phyloP scores from a whole-genome alignment of 2,888 invertebrate species.

The Nysson spinosus region DNA sequence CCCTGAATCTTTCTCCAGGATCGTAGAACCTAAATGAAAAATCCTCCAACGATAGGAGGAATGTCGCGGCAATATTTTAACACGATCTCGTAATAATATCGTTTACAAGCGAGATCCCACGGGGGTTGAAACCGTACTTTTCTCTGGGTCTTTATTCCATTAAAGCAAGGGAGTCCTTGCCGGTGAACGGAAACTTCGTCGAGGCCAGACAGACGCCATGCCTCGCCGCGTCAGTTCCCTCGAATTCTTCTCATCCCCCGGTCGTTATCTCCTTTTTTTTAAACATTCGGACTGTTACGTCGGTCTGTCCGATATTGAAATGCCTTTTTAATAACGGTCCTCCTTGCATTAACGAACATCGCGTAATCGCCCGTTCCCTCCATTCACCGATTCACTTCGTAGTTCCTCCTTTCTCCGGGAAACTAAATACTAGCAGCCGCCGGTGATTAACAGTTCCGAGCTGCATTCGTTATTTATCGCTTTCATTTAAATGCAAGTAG shows the following conservation, averaged over 20 bases:
- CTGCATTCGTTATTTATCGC: too few species aligned
- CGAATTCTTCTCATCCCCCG: constrained; percentile 26
- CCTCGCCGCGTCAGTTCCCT: constrained; percentile 27
- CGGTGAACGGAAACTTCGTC: constrained; percentile 30
- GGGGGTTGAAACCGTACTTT: constrained; percentile 20
- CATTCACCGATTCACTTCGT: too few species aligned
- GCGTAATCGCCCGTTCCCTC: constrained; percentile 11
- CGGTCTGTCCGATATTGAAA: constrained; percentile 37
- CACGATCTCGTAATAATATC: constrained; percentile 47
- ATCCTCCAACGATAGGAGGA: constrained; percentile 21
- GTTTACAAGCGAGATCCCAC: constrained; percentile 43
- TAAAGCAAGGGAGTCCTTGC: constrained; percentile 31
- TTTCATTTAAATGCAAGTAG: too few species aligned
- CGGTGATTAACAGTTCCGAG: too few species aligned
- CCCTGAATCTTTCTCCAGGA: constrained; percentile 16
- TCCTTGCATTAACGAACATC: constrained; percentile 27
- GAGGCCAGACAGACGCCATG: constrained; percentile 34
- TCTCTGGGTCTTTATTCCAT: constrained; percentile 44
- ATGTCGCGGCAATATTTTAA: constrained; percentile 45
- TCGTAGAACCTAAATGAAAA: constrained; percentile 33
- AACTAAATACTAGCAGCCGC: too few species aligned
- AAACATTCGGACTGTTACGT: constrained; percentile 9
- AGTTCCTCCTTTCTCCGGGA: background rate
- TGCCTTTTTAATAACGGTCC: constrained; percentile 23
- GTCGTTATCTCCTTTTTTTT: constrained; percentile 28